Evolutionary conservation across 2,888 invertebrate species (phyloP).

Genomic region (Drosophila multiciliata): DNA sequence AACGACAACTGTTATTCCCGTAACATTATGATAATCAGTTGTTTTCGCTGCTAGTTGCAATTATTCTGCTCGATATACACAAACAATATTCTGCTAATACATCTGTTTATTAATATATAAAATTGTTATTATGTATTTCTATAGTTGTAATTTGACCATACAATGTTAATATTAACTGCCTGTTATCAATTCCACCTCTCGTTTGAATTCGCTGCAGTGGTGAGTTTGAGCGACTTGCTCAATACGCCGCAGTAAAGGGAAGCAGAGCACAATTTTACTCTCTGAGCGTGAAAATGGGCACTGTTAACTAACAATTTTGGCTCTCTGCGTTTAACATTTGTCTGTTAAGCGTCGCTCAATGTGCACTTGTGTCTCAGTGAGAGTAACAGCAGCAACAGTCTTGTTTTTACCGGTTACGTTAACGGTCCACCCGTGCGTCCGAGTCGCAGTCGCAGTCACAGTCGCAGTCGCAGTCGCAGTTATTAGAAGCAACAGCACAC

Average conservation of each 20-base stretch:
- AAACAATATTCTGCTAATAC: neutral
- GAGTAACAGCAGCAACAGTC: constrained; percentile 61
- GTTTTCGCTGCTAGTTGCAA: neutral
- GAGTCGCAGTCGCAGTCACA: constrained; percentile 21
- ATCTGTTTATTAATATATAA: neutral
- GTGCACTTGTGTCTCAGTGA: constrained; percentile 43
- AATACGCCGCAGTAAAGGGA: constrained; percentile 6
- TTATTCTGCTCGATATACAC: neutral
- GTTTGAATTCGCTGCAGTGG: constrained; percentile 36
- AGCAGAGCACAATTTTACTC: neutral
- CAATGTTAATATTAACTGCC: constrained; percentile 30
- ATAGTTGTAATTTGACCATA: neutral
- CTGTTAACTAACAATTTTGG: constrained; percentile 22
- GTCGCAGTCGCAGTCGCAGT: constrained; percentile 18
- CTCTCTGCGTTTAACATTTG: constrained; percentile 40
- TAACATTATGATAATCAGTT: constrained; percentile 35
- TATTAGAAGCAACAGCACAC: constrained; percentile 25
- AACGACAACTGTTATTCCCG: constrained; percentile 43
- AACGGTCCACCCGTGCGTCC: constrained; percentile 51
- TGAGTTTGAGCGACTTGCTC: constrained; percentile 5
- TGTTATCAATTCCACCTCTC: constrained; percentile 33
- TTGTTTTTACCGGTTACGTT: constrained; percentile 58
- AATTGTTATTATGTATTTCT: neutral
- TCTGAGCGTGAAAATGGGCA: neutral
- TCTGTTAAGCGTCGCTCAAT: constrained; percentile 44